phyloP scores from a whole-genome alignment of 2,797 vertebrate species.

The Anguilla pacifica region DNA sequence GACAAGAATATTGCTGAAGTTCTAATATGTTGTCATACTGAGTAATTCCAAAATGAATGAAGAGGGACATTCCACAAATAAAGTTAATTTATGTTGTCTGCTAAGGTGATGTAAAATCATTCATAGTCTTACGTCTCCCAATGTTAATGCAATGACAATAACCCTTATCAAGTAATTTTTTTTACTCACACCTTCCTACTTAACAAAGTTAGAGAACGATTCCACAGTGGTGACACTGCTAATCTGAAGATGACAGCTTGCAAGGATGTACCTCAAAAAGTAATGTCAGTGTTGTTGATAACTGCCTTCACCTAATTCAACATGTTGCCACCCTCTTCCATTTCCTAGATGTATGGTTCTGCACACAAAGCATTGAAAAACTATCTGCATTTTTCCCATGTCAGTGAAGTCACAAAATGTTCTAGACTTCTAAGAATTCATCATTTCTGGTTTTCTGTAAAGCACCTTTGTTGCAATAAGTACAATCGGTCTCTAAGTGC shows the following conservation, averaged over 20 bases:
- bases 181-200: background rate
- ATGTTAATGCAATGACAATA: slow-evolving; percentile 47
- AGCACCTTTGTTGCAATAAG: background rate
- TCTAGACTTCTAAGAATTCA: background rate
- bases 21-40: slow-evolving; percentile 21
- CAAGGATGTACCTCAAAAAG: background rate
- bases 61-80: slow-evolving; percentile 23
- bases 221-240: background rate
- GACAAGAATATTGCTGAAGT: slow-evolving; percentile 11
- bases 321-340: background rate
- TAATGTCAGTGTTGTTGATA: background rate
- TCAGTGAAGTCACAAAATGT: background rate
- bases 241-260: background rate
- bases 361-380: background rate
- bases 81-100: slow-evolving; percentile 28
- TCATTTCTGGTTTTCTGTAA: background rate
- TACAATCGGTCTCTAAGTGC: background rate
- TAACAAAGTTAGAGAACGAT: slow-evolving; percentile 3
- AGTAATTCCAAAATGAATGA: slow-evolving; percentile 31
- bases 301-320: background rate
- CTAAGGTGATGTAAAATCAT: slow-evolving; percentile 29
- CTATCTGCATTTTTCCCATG: background rate
- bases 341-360: background rate
- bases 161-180: slow-evolving; percentile 1
- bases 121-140: slow-evolving; percentile 31